Evolutionary conservation across 2,113 vertebrate genomes (phyloP).

Genomic region (Dendropsophus ebraccatus): DNA sequence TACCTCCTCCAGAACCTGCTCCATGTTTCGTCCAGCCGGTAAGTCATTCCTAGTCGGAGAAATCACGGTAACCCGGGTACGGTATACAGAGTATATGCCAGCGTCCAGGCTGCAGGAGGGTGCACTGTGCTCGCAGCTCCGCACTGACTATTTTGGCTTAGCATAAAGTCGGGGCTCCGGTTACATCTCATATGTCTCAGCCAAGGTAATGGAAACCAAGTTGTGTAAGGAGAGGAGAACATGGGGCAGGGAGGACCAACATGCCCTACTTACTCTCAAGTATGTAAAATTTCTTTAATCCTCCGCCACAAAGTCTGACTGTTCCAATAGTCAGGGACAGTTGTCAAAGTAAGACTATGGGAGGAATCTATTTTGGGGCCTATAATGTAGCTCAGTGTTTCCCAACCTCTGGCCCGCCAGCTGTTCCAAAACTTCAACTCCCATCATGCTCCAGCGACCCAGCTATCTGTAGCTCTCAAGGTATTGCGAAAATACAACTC

Average conservation of each 20-base stretch:
- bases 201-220: not conserved
- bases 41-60: not conserved
- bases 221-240: not conserved
- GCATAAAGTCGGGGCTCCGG: not conserved
- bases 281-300: not conserved
- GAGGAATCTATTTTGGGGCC: no score
- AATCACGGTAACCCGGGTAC: not conserved
- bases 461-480: no score
- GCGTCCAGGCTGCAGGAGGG: not conserved
- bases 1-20: not conserved
- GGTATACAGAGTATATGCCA: not conserved
- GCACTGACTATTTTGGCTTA: not conserved
- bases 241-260: not conserved
- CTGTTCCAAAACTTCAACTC: no score
- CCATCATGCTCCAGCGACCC: no score
- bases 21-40: not conserved
- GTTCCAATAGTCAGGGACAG: no score
- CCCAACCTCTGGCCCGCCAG: no score
- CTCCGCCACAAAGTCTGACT: not conserved
- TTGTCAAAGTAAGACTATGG: no score
- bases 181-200: not conserved
- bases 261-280: no score
- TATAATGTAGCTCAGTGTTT: no score
- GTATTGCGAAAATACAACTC: no score
- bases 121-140: not conserved